These are phyloP conservation scores for Hymenochirus boettgeri DNA, from an alignment of 2,113 vertebrate species.

Conservation along the genomic window DNA sequence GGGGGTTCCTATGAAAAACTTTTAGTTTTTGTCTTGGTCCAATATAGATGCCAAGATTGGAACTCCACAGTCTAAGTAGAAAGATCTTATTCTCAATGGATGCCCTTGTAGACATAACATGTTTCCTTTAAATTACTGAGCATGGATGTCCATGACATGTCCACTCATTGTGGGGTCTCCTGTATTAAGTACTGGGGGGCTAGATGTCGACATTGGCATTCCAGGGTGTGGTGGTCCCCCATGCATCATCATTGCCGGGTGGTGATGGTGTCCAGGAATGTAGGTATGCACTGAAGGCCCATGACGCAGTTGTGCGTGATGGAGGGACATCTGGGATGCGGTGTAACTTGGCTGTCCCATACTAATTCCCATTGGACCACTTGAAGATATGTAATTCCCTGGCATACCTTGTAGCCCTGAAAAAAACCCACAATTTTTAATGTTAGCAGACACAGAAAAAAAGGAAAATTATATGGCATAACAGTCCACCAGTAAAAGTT, in stretches of 20 bases:
- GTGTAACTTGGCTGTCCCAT: conserved; percentile 79
- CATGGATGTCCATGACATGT: conserved; percentile 83
- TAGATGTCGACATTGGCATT: conserved; percentile 83
- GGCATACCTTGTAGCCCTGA: conserved; percentile 86
- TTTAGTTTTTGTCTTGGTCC: conserved; percentile 80
- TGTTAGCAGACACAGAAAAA: no score
- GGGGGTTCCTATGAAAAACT: conserved; percentile 82
- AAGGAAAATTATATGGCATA: no score
- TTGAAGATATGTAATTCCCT: conserved; percentile 85
- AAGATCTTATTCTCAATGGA: conserved; percentile 75
- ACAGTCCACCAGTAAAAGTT: no score
- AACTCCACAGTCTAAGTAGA: conserved; percentile 77
- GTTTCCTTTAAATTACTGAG: conserved; percentile 81
- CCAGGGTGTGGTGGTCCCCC: conserved; percentile 81
- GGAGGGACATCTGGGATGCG: conserved; percentile 75
- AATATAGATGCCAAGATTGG: conserved; percentile 74
- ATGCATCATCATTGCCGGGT: conserved; percentile 81
- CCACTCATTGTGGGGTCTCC: conserved; percentile 76
- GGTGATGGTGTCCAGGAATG: conserved; percentile 83
- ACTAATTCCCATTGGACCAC: conserved; percentile 81
- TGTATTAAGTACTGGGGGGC: conserved; percentile 74
- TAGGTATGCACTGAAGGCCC: conserved; percentile 83
- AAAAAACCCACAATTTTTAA: conserved; percentile 54
- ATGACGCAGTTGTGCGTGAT: conserved; percentile 76
- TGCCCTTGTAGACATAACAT: conserved; percentile 62